Conservation (phyloP, 2,113 vertebrate species). For the Theristicus caerulescens region DNA sequence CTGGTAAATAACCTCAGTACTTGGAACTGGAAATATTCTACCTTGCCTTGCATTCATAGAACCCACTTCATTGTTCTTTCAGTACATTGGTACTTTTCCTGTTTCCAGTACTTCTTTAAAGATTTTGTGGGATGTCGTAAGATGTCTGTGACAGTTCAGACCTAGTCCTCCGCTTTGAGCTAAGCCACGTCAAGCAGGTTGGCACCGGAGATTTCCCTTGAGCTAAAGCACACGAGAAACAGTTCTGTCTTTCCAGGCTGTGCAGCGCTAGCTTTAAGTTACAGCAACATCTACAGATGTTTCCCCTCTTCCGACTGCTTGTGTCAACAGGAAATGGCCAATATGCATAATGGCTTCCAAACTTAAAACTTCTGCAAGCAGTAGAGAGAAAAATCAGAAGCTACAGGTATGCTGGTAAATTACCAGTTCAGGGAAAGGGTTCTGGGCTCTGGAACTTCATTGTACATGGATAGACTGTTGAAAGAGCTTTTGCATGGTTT, state of each 20-base stretch:
- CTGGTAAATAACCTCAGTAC: not conserved
- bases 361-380: not conserved
- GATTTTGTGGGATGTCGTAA: not conserved
- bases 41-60: not conserved
- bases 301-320: not conserved
- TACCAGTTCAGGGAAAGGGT: not conserved
- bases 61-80: not conserved
- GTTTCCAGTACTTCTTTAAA: not conserved
- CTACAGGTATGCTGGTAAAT: not conserved
- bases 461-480: not conserved
- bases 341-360: not conserved
- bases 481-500: not conserved
- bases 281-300: conserved; percentile 23
- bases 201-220: not conserved
- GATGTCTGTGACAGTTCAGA: not conserved
- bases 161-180: not conserved
- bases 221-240: not conserved
- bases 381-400: not conserved
- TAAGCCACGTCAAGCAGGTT: not conserved
- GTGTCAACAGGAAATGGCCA: not conserved
- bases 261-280: not conserved
- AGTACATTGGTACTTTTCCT: not conserved
- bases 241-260: not conserved
- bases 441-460: not conserved
- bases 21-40: not conserved